Evolutionary conservation across 2,797 vertebrate species (phyloP).

Genomic region (Buceros bicornis): DNA sequence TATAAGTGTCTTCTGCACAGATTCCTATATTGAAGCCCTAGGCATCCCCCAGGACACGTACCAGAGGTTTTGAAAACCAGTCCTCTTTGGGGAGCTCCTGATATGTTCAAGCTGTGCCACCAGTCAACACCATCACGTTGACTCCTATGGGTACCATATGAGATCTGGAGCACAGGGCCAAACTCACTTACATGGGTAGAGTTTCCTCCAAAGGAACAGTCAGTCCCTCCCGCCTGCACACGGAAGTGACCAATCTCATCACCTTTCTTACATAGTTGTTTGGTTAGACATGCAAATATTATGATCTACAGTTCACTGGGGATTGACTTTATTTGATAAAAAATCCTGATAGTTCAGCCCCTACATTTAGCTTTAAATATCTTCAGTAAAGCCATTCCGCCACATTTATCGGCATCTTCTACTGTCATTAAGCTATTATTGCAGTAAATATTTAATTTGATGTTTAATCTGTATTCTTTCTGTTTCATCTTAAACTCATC

Average conservation of each 20-base stretch:
- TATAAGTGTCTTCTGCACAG: neutral
- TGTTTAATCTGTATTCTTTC: constrained; percentile 42
- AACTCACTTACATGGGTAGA: neutral
- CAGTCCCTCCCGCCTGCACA: neutral
- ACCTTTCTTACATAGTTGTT: constrained; percentile 3
- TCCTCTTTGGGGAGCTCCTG: neutral
- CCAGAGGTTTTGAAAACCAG: neutral
- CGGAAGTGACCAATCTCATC: neutral
- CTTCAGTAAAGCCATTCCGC: neutral
- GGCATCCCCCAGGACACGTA: neutral
- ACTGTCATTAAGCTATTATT: constrained; percentile 25
- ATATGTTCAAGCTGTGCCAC: neutral
- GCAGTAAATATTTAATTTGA: constrained; percentile 56
- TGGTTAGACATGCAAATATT: neutral
- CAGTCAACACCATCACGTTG: neutral
- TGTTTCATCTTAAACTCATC: constrained; percentile 53
- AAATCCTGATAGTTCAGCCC: constrained; percentile 22
- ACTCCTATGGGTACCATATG: neutral
- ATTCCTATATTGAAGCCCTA: neutral
- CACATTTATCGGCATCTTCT: constrained; percentile 28
- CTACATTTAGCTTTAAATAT: constrained; percentile 33
- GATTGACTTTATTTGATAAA: neutral
- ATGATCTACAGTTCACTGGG: neutral
- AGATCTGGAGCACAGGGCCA: neutral
- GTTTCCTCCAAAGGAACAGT: neutral